Evolutionary conservation across 1,140 invertebrate species (phyloP).

Genomic region (Macrobrachium rosenbergii): DNA sequence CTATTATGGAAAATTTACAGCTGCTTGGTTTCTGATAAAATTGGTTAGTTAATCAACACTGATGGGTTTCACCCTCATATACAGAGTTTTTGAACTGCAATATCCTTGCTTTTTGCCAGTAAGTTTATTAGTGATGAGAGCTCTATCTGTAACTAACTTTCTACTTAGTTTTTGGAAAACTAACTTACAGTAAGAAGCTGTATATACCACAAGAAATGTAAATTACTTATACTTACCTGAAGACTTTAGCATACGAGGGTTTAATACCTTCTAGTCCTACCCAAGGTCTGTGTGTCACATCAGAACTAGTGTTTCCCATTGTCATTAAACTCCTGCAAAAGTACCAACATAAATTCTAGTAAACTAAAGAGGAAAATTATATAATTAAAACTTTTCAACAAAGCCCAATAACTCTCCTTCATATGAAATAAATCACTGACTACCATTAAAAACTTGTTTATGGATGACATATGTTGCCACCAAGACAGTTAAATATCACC

Average conservation of each 20-base stretch:
- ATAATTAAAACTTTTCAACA: background rate
- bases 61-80: no score
- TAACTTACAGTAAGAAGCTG: background rate
- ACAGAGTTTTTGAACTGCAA: no score
- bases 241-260: constrained; percentile 69
- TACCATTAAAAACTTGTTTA: no score
- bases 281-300: constrained; percentile 73
- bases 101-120: no score
- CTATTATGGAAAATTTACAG: no score
- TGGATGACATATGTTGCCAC: background rate
- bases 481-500: no score
- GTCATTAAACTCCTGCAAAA: constrained; percentile 36
- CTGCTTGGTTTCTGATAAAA: no score
- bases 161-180: background rate
- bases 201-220: background rate
- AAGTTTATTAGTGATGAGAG: no score
- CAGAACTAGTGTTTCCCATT: constrained; percentile 72
- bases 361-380: background rate
- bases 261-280: constrained; percentile 71
- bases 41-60: no score
- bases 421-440: no score
- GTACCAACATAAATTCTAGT: background rate
- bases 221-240: constrained; percentile 70
- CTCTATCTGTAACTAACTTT: no score
- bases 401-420: no score